Evolutionary conservation across 1,140 invertebrate species (phyloP), one percentile per base, ranked within the genome.

Genomic region (Scaptomyza pallida): DNA sequence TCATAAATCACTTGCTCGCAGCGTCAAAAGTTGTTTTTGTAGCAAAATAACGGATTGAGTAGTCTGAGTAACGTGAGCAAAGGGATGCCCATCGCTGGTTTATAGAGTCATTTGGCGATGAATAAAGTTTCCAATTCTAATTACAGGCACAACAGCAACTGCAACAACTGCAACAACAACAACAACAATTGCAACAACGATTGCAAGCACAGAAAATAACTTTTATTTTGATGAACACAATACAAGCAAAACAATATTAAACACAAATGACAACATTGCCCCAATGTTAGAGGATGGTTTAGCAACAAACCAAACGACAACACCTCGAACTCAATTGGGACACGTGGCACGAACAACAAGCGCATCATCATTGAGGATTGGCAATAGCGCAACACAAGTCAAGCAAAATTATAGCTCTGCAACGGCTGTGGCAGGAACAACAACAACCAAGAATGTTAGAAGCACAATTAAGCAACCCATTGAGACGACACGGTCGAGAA

Each of bases 141-240:
- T 23, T 5, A 5, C 43, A 81, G 78, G 78, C 63, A 52, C 70
- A 37, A 64, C 78, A 40, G 51, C 73, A 54, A 17, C n/a, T n/a
- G n/a, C n/a, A n/a, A n/a, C n/a, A n/a, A n/a, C n/a, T n/a, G n/a
- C 51, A 64, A 37, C 74, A 50, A 26, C 56, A 16, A n/a, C 35
- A 41, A 4, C 55, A 33, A 45, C 62, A 33, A 37, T 60, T 40
- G 35, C 51, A 21, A 2, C 55, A 41, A 52, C 55, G 8, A 26
- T 13, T 50, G 16, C 19, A 23, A 71, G 51, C 33, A 60, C 64
- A 37, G 59, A 72, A 41, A 71, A 45, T 41, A 68, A 50, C 35
- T 68, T 54, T 37, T 57, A 64, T 86, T 85, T 85, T 86, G 80
- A 85, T 85, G 80, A 76, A 59, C 56, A 72, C 17, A 85, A 76